Evolutionary conservation across 2,888 invertebrate genomes (phyloP), one percentile per base, ranked within the genome.

Genomic region (Polyommatus icarus): DNA sequence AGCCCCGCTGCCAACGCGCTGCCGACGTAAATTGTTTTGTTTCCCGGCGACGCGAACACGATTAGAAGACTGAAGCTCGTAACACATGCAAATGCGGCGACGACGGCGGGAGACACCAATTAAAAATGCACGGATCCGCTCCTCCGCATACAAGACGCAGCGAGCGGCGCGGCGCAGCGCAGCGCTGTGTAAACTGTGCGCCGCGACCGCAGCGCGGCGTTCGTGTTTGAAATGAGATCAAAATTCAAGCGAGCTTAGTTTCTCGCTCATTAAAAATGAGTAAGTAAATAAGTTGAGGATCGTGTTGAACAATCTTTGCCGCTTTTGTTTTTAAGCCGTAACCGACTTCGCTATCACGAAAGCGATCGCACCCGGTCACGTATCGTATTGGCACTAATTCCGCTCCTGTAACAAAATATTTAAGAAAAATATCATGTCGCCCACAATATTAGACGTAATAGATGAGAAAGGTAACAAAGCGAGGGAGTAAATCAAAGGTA

Each of bases 101-200:
- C 61, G 8, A 3, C 29, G 24, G 15, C 29, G 24, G 15, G 10
- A n/a, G 20, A 20, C 20, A 67, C 24, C 61, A 67, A 67, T 67
- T 67, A 67, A 67, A 67, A 67, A 67, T 67, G 24, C 61, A 67
- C 61, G 61, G 61, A 24, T 67, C 61, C 61, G 12, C 61, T 67
- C 24, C 29, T 67, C 61, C 8, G 61, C 20, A 67, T 15, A 67
- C 29, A 29, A 24, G 29, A 67, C 20, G 61, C 61, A 29, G 61
- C 61, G 24, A 59, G 20, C 59, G 18, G 59, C 59, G 59, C 59
- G n/a, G 20, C 18, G 59, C 59, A 8, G 59, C 20, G 59, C 59
- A 1, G 59, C n/a, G 59, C 59, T 20, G 59, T 54, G 54, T 54
- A 54, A 54, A 54, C 54, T 54, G 46, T 46, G 57, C n/a, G 59